Evolutionary conservation across 2,113 vertebrate genomes (phyloP).

Genomic region (Ammodytes dubius): DNA sequence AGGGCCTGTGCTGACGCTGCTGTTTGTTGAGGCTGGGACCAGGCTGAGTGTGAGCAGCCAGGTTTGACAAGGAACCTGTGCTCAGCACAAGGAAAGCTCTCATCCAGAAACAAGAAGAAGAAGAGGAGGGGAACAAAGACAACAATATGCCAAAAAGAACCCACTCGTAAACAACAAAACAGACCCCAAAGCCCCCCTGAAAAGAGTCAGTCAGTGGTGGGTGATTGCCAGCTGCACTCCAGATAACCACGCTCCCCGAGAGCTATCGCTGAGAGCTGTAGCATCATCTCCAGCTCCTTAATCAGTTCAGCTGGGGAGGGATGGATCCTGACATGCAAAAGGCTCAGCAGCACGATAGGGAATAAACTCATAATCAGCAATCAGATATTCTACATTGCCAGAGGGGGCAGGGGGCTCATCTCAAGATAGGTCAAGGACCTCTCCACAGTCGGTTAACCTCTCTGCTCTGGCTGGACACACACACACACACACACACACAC

Average conservation of each 20-base stretch:
- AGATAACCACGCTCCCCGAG: slow-evolving; percentile 77
- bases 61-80: slow-evolving; percentile 82
- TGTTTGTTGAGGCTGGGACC: slow-evolving; percentile 65
- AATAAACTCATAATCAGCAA: slow-evolving; percentile 87
- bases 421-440: slow-evolving; percentile 85
- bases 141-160: slow-evolving; percentile 76
- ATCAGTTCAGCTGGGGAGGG: slow-evolving; percentile 81
- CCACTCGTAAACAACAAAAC: slow-evolving; percentile 85
- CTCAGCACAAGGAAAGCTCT: slow-evolving; percentile 86
- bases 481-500: slow-evolving; percentile 40
- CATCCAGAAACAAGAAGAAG: slow-evolving; percentile 85
- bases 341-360: slow-evolving; percentile 80
- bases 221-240: slow-evolving; percentile 85
- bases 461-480: slow-evolving; percentile 66
- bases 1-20: slow-evolving; percentile 79
- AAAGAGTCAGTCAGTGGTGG: slow-evolving; percentile 74
- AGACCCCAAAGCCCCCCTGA: slow-evolving; percentile 63
- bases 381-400: slow-evolving; percentile 82
- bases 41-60: slow-evolving; percentile 73
- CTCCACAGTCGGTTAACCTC: slow-evolving; percentile 79
- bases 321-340: slow-evolving; percentile 82
- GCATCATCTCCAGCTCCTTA: slow-evolving; percentile 83
- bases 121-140: slow-evolving; percentile 84
- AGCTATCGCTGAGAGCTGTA: slow-evolving; percentile 79
- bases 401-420: slow-evolving; percentile 76